Percentiles rank a stretch among this genome's conserved stretches.
Evolutionary conservation across 2,888 invertebrate genomes (phyloP).

Genomic region (Drosophila pseudotakahashii): DNA sequence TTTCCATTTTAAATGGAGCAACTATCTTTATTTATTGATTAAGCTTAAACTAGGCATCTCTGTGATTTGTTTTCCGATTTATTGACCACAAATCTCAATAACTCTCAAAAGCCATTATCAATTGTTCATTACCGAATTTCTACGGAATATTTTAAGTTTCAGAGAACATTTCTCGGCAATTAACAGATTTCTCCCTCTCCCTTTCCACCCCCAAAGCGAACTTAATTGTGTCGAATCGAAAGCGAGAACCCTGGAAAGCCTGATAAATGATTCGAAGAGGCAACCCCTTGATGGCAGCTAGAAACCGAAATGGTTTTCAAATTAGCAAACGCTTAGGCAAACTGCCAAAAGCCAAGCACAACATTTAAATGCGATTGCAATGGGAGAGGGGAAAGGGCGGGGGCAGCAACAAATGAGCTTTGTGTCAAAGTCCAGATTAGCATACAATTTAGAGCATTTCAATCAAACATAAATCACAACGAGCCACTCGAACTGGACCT

Average conservation of each 20-base stretch:
- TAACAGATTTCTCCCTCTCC: no score
- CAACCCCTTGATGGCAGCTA: not conserved
- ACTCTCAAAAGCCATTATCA: not conserved
- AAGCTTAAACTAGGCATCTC: no score
- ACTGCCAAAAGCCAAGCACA: constrained; percentile 45
- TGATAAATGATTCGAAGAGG: constrained; percentile 29
- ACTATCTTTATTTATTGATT: no score
- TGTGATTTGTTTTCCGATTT: not conserved
- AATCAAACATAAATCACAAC: constrained; percentile 72
- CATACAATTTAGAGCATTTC: constrained; percentile 72
- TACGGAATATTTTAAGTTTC: not conserved
- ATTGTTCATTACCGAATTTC: constrained; percentile 8
- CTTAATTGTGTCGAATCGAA: constrained; percentile 11
- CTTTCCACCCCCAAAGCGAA: no score
- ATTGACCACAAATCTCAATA: not conserved
- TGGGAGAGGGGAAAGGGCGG: not conserved
- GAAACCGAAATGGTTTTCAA: constrained; percentile 52
- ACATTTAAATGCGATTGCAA: constrained; percentile 44
- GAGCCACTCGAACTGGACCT: constrained; percentile 37
- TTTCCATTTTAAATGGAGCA: not conserved
- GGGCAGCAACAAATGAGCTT: constrained; percentile 55
- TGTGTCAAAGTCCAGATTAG: constrained; percentile 58
- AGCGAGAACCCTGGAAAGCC: constrained; percentile 9
- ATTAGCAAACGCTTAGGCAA: constrained; percentile 52
- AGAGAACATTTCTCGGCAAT: constrained; percentile 9